Percentiles rank a stretch among this genome's conserved stretches.
Evolutionary conservation across 2,888 invertebrate genomes (phyloP).

Genomic region (Acrobasis consociella): DNA sequence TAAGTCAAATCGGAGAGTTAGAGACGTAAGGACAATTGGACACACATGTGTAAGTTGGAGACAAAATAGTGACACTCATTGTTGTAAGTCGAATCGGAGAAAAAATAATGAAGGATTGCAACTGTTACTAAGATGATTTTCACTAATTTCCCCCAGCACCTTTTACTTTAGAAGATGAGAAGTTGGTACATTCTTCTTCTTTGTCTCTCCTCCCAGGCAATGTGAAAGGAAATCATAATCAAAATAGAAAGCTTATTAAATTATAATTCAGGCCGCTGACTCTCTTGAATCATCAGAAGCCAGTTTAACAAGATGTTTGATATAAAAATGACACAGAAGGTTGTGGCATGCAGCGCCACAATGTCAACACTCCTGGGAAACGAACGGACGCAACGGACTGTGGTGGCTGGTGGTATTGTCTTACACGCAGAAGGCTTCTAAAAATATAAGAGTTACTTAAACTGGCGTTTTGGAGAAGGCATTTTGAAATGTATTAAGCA

Average conservation of each 20-base stretch:
- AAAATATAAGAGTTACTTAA: neutral
- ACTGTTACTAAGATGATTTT: too few relatives aligned
- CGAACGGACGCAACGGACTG: conserved; percentile 65
- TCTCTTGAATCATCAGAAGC: neutral
- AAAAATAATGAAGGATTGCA: too few relatives aligned
- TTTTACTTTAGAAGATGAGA: too few relatives aligned
- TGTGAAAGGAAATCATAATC: neutral
- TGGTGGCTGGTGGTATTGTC: conserved; percentile 56
- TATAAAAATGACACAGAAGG: conserved; percentile 7
- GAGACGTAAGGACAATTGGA: too few relatives aligned
- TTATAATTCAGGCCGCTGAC: neutral
- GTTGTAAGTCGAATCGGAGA: too few relatives aligned
- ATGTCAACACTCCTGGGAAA: conserved; percentile 65
- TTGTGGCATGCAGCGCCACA: conserved; percentile 19
- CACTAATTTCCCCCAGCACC: too few relatives aligned
- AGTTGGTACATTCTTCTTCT: too few relatives aligned
- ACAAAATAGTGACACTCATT: too few relatives aligned
- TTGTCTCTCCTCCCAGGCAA: too few relatives aligned
- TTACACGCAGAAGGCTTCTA: conserved; percentile 48
- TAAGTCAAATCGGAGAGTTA: too few relatives aligned
- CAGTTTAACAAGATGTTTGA: neutral
- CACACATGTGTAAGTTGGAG: too few relatives aligned
- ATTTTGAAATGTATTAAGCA: neutral
- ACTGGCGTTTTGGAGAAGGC: conserved; percentile 11
- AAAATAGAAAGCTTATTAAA: neutral